phyloP scores from a whole-genome alignment of 2,888 invertebrate species.

The Liodrosophila aerea region DNA sequence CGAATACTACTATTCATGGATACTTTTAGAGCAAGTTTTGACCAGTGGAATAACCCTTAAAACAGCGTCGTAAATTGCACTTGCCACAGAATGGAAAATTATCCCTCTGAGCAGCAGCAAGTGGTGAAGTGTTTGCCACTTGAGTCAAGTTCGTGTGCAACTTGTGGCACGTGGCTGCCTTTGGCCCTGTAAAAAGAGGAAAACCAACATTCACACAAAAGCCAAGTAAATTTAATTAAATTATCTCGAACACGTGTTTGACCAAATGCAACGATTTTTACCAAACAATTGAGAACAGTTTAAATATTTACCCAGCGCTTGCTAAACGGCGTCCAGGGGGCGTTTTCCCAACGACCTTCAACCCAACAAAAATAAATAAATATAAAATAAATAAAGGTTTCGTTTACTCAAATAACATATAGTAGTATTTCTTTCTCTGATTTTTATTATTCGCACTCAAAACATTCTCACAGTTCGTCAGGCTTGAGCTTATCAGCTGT shows the following conservation, averaged over 20 bases:
- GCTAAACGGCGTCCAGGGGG: slow-evolving; percentile 66
- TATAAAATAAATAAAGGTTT: slow-evolving; percentile 14
- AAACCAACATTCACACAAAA: slow-evolving; percentile 28
- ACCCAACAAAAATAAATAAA: slow-evolving; percentile 1
- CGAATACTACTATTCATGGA: not conserved
- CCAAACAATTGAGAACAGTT: slow-evolving; percentile 70
- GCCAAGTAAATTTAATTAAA: slow-evolving; percentile 80
- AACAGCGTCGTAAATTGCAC: slow-evolving; percentile 45
- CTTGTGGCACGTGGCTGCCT: slow-evolving; percentile 60
- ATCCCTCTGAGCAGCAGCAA: slow-evolving; percentile 15
- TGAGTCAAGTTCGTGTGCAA: slow-evolving; percentile 40
- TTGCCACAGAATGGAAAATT: slow-evolving; percentile 49
- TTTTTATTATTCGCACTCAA: slow-evolving; percentile 24
- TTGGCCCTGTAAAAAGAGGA: slow-evolving; percentile 32
- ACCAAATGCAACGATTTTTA: slow-evolving; percentile 79
- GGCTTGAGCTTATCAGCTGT: slow-evolving; percentile 33
- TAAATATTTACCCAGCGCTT: slow-evolving; percentile 69
- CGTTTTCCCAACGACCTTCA: too few species aligned
- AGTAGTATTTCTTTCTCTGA: slow-evolving; percentile 24
- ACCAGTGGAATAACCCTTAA: not conserved
- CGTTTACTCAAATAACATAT: slow-evolving; percentile 56
- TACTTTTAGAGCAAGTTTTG: not conserved
- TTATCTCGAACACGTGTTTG: slow-evolving; percentile 80
- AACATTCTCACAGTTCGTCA: slow-evolving; percentile 36
- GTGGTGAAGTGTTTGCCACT: slow-evolving; percentile 71